phyloP scores from a whole-genome alignment of 2,888 invertebrate genomes.

The Adineta ricciae region DNA sequence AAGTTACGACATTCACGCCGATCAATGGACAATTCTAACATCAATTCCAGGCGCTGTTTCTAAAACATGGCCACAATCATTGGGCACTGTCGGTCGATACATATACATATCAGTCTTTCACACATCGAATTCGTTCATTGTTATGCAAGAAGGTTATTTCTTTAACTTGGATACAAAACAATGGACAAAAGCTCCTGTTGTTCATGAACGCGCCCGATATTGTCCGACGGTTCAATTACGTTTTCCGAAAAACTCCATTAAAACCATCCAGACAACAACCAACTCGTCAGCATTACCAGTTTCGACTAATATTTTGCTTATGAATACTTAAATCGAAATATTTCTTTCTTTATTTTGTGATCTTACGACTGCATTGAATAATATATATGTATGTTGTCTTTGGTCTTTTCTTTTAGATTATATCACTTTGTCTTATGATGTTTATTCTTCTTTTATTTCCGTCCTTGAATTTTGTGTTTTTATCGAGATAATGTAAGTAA shows the following conservation, averaged over 20 bases:
- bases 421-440: neutral
- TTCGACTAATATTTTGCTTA: neutral
- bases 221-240: neutral
- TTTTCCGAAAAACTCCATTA: neutral
- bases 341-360: neutral
- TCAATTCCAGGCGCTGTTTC: neutral
- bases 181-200: conserved; percentile 8
- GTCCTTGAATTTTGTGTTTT: neutral
- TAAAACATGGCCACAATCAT: conserved; percentile 13
- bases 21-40: conserved; percentile 19
- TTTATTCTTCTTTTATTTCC: neutral
- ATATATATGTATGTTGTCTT: neutral
- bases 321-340: neutral
- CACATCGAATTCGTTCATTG: conserved; percentile 16
- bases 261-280: neutral
- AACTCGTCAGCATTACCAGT: neutral
- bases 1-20: neutral
- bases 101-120: conserved; percentile 17
- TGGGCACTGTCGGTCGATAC: neutral
- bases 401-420: neutral
- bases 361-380: neutral
- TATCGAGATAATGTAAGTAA: neutral
- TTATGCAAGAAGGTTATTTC: conserved; percentile 21
- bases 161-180: neutral
- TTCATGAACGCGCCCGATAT: conserved; percentile 7